A percentile compares a stretch with the other conserved stretches of the same genome.
Conservation (phyloP, 2,113 vertebrate genomes). For the Sphaerodactylus townsendi region DNA sequence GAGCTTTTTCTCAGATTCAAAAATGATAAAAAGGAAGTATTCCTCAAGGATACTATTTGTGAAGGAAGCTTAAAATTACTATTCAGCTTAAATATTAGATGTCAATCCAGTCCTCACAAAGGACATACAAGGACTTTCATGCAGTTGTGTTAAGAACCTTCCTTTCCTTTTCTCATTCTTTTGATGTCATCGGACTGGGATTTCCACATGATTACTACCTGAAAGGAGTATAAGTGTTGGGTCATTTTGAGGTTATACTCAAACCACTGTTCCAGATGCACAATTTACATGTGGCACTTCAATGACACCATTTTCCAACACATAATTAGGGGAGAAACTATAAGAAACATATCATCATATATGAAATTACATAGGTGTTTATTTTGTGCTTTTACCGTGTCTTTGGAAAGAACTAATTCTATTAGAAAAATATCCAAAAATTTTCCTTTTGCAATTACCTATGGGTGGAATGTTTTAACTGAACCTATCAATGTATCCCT, state of each 20-base stretch:
- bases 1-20: neutral
- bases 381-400: neutral
- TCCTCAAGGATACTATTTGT: neutral
- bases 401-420: neutral
- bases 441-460: neutral
- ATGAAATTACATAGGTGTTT: neutral
- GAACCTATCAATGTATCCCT: neutral
- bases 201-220: neutral
- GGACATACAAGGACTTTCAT: neutral
- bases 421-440: neutral
- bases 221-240: neutral
- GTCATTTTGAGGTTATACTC: neutral
- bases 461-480: neutral
- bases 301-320: neutral
- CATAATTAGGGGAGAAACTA: neutral
- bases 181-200: neutral
- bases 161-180: neutral
- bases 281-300: neutral
- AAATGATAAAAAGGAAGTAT: neutral
- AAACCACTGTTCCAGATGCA: neutral
- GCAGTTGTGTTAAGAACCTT: neutral
- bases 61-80: neutral
- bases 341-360: neutral
- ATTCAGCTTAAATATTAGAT: constrained; percentile 9
- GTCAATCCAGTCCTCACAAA: constrained; percentile 15